Conservation (phyloP, 2,113 vertebrate genomes). For the Cinclus mexicanus region DNA sequence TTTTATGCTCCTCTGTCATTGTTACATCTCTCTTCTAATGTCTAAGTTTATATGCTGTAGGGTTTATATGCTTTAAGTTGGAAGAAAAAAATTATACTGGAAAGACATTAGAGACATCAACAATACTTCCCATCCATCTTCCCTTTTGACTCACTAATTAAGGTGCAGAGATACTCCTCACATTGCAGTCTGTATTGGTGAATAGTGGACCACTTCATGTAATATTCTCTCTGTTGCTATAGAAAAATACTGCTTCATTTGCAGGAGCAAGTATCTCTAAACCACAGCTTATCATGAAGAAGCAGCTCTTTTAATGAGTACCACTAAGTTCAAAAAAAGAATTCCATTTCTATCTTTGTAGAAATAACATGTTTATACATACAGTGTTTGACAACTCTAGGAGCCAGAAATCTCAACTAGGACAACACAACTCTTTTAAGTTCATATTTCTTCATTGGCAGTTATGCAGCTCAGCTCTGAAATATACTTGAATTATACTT, state of each 20-base stretch:
- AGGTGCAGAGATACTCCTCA: background rate
- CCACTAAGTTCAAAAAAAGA: background rate
- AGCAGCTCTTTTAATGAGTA: background rate
- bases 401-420: background rate
- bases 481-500: background rate
- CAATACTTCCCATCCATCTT: background rate
- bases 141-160: background rate
- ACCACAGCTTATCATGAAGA: background rate
- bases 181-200: background rate
- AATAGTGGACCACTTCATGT: background rate
- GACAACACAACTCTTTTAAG: background rate
- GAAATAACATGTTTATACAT: background rate
- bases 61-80: background rate
- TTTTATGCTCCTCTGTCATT: background rate
- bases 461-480: background rate
- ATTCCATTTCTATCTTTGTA: background rate
- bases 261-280: background rate
- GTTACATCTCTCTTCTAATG: background rate
- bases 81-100: background rate
- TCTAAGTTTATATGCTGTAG: background rate
- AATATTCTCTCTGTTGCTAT: background rate
- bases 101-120: background rate
- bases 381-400: background rate
- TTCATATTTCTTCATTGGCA: background rate
- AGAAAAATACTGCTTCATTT: background rate